phyloP scores from a whole-genome alignment of 1,140 invertebrate genomes.

The Pentalonia nigronervosa region DNA sequence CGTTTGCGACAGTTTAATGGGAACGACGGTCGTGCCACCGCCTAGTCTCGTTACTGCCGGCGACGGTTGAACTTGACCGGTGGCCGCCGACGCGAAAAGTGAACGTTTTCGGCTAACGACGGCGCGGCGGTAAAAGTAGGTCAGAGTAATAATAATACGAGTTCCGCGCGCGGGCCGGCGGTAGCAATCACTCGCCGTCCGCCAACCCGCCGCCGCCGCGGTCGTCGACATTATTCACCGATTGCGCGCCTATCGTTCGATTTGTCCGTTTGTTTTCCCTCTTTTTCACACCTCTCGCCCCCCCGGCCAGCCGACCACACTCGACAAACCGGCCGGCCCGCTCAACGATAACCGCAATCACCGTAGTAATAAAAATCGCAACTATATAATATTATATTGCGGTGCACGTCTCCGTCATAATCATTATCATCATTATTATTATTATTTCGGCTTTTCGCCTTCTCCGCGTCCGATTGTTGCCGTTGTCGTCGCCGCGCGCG shows the following conservation, averaged over 20 bases:
- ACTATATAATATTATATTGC: too few relatives aligned
- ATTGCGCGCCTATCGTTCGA: background rate
- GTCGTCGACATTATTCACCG: background rate
- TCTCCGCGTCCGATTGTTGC: background rate
- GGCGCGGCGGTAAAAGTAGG: background rate
- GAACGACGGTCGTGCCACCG: background rate
- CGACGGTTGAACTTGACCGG: conserved; percentile 32
- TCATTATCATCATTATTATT: background rate
- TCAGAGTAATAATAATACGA: background rate
- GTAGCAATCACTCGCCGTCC: background rate
- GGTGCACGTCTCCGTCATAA: too few relatives aligned
- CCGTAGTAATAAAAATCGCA: too few relatives aligned
- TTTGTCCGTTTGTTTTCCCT: background rate
- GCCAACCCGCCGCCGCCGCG: background rate
- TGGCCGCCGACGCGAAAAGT: background rate
- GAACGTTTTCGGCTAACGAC: background rate
- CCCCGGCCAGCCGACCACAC: too few relatives aligned
- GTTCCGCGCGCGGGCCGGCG: background rate
- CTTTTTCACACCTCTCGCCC: background rate
- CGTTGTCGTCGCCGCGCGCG: background rate
- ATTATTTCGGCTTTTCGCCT: background rate
- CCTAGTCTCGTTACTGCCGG: background rate
- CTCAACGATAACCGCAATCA: background rate
- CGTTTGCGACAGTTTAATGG: background rate
- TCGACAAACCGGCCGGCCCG: too few relatives aligned